These are phyloP conservation scores for Mycalesis mineus DNA, from an alignment of 2,888 invertebrate species.

Conservation along the genomic window DNA sequence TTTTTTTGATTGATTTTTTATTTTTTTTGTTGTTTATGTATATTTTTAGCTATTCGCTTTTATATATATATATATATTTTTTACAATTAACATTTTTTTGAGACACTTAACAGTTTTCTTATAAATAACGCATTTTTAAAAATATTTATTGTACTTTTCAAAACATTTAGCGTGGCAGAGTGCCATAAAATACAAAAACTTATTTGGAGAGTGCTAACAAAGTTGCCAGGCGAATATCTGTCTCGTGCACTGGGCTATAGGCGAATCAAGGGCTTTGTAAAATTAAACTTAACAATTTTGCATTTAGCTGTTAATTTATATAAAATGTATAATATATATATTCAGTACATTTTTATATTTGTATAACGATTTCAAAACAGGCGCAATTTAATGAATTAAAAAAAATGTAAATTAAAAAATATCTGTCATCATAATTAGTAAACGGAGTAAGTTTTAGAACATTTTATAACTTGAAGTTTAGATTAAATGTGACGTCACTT, in stretches of 20 bases:
- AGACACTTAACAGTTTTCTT: constrained; percentile 73
- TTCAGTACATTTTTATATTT: too few species aligned
- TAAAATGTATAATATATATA: too few species aligned
- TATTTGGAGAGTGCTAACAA: constrained; percentile 51
- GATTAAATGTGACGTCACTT: neutral
- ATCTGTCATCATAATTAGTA: neutral
- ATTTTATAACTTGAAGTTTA: neutral
- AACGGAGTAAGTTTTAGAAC: neutral
- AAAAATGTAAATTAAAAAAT: too few species aligned
- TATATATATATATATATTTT: constrained; percentile 39
- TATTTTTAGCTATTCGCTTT: constrained; percentile 43
- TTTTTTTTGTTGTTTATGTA: constrained; percentile 37
- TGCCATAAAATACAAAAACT: constrained; percentile 75
- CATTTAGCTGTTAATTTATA: too few species aligned
- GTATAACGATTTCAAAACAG: too few species aligned
- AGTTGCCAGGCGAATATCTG: constrained; percentile 48
- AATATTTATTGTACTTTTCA: constrained; percentile 72
- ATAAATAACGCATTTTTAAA: constrained; percentile 57
- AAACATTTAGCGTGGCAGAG: constrained; percentile 56
- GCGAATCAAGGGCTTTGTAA: constrained; percentile 26
- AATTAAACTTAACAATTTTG: too few species aligned
- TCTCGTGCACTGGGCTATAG: constrained; percentile 39
- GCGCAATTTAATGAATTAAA: too few species aligned
- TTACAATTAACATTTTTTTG: constrained; percentile 59
- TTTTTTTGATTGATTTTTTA: constrained; percentile 30